Evolutionary conservation across 2,888 invertebrate genomes (phyloP).

Genomic region (Dryadula phaetusa): DNA sequence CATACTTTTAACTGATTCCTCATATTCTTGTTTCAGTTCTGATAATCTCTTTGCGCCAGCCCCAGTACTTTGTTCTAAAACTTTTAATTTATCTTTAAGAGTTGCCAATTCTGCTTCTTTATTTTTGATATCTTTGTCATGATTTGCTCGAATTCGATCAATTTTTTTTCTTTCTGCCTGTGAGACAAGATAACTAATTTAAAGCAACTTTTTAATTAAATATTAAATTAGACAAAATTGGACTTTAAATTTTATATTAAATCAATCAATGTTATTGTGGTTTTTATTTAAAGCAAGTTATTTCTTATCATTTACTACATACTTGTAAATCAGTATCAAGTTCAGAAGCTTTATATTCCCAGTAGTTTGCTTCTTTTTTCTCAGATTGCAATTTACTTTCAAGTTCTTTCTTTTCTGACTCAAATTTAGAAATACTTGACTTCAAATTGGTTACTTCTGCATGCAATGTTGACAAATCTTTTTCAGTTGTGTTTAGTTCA

Average conservation of each 20-base stretch:
- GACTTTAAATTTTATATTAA: conserved; percentile 25
- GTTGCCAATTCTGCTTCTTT: conserved; percentile 91
- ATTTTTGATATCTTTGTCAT: conserved; percentile 90
- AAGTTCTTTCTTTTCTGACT: conserved; percentile 85
- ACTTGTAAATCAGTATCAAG: conserved; percentile 85
- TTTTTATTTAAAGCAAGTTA: neutral
- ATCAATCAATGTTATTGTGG: neutral
- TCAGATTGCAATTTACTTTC: conserved; percentile 85
- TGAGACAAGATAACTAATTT: conserved; percentile 30
- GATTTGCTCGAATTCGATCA: conserved; percentile 86
- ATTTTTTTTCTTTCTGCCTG: conserved; percentile 87
- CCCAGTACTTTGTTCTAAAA: conserved; percentile 85
- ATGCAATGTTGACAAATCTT: conserved; percentile 70
- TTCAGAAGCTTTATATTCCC: conserved; percentile 86
- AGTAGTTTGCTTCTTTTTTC: conserved; percentile 86
- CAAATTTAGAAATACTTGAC: conserved; percentile 72
- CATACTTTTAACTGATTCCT: conserved; percentile 88
- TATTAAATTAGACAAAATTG: neutral
- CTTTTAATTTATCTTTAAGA: conserved; percentile 89
- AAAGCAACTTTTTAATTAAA: neutral
- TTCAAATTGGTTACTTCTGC: conserved; percentile 74
- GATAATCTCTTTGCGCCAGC: conserved; percentile 86
- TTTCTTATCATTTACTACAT: conserved; percentile 34
- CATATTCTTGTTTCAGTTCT: conserved; percentile 87
- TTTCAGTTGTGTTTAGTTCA: conserved; percentile 74